Conservation (phyloP, 2,113 vertebrate species). For the Ondatra zibethicus region DNA sequence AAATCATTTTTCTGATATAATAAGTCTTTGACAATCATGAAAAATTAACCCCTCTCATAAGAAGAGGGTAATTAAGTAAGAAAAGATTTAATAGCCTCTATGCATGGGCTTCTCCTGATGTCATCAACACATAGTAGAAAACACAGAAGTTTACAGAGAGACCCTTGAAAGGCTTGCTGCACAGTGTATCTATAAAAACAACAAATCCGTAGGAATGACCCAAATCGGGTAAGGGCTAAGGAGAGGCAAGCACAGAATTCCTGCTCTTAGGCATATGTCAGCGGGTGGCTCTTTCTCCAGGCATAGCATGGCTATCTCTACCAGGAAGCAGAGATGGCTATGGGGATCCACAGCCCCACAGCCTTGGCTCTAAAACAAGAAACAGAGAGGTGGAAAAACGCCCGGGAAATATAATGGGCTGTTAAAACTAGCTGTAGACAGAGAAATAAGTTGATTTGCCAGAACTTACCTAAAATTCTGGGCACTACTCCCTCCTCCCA, state of each 20-base stretch:
- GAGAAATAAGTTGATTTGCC: background rate
- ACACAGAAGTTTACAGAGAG: background rate
- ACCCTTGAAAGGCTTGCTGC: background rate
- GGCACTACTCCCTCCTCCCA: background rate
- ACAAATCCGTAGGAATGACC: background rate
- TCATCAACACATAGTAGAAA: background rate
- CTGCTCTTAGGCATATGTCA: background rate
- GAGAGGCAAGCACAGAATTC: constrained; percentile 12
- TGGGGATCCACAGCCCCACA: background rate
- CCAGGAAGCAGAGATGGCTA: background rate
- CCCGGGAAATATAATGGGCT: background rate
- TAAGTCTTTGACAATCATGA: background rate
- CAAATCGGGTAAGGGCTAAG: background rate
- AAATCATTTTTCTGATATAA: constrained; percentile 20
- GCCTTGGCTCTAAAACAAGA: background rate
- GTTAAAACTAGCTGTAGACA: background rate
- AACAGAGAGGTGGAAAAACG: rapidly evolving
- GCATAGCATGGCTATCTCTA: too few relatives aligned
- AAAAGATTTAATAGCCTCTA: background rate
- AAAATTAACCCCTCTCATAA: constrained; percentile 15
- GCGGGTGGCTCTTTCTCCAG: background rate
- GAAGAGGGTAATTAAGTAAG: background rate
- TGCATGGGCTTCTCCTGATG: background rate
- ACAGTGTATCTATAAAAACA: background rate
- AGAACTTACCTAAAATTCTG: background rate